Percentiles rank a stretch among this genome's conserved stretches.
These are phyloP conservation scores for Odobenus rosmarus DNA, from an alignment of 2,113 vertebrate genomes.

Conservation along the genomic window DNA sequence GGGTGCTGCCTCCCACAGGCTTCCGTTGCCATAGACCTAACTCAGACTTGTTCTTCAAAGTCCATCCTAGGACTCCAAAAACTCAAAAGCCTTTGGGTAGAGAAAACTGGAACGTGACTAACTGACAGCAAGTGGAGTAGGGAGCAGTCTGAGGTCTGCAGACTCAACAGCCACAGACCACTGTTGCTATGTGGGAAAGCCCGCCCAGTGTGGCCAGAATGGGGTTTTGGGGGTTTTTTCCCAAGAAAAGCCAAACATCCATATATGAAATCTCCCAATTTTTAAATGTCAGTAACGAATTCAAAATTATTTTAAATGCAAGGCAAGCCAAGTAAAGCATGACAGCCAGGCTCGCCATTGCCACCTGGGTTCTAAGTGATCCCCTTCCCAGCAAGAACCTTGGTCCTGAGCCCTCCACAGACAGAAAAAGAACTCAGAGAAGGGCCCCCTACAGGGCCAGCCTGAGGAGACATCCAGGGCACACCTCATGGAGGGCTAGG, in stretches of 20 bases:
- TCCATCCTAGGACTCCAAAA: neutral
- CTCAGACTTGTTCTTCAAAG: neutral
- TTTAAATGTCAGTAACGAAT: neutral
- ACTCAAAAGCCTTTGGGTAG: neutral
- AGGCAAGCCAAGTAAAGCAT: neutral
- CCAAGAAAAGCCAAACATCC: neutral
- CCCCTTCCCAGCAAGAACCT: neutral
- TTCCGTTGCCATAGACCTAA: neutral
- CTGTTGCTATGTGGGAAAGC: neutral
- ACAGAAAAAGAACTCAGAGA: neutral
- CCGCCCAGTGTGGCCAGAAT: neutral
- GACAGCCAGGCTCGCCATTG: neutral
- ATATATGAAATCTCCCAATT: neutral
- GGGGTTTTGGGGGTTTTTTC: neutral
- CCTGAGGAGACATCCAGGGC: neutral
- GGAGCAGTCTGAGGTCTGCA: neutral
- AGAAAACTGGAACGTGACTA: neutral
- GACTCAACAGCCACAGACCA: neutral
- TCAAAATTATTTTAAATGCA: neutral
- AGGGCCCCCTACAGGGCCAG: neutral
- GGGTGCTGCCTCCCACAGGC: neutral
- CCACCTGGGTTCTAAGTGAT: neutral
- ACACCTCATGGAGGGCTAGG: neutral
- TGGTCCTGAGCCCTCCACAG: neutral
- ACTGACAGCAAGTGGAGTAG: fast-evolving